A percentile compares a stretch with the other conserved stretches of the same genome.
phyloP scores from a whole-genome alignment of 2,888 invertebrate genomes.

The Scaptomyza flava region DNA sequence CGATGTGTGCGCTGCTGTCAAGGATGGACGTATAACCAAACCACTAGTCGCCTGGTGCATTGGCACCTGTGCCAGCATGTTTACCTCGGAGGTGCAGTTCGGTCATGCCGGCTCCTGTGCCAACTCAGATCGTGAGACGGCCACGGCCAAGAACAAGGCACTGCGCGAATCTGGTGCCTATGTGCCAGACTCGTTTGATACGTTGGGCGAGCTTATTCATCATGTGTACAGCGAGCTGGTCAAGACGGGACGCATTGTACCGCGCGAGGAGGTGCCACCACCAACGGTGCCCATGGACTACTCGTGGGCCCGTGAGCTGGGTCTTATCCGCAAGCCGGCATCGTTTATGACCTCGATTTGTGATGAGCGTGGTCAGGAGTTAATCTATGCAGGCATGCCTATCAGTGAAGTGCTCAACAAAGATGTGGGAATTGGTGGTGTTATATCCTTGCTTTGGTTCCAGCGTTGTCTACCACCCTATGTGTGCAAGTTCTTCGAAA shows the following conservation, averaged over 20 bases:
- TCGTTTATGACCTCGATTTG: slow-evolving; percentile 99
- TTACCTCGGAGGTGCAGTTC: slow-evolving; percentile 96
- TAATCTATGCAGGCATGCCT: slow-evolving; percentile 97
- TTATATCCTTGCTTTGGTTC: slow-evolving; percentile 99
- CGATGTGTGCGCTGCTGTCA: slow-evolving; percentile 95
- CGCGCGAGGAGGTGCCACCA: slow-evolving; percentile 96
- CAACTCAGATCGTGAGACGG: slow-evolving; percentile 96
- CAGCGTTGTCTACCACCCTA: slow-evolving; percentile 97
- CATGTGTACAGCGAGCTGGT: slow-evolving; percentile 92
- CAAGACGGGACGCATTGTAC: slow-evolving; percentile 91
- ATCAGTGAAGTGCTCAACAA: slow-evolving; percentile 95
- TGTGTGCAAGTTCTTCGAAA: slow-evolving; percentile 98
- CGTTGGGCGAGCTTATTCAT: slow-evolving; percentile 91
- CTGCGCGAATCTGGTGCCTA: slow-evolving; percentile 92
- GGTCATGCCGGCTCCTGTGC: slow-evolving; percentile 99
- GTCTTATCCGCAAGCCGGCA: slow-evolving; percentile 98
- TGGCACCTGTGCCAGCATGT: slow-evolving; percentile 95
- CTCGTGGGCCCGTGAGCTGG: slow-evolving; percentile 98
- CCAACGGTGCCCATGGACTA: slow-evolving; percentile 99
- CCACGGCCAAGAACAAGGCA: slow-evolving; percentile 95
- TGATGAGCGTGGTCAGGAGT: slow-evolving; percentile 98
- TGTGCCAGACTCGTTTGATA: slow-evolving; percentile 97
- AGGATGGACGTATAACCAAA: slow-evolving; percentile 92
- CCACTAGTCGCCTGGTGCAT: slow-evolving; percentile 99
- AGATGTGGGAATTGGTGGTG: slow-evolving; percentile 98